Base-by-base conservation (phyloP, 2,797 vertebrate genomes). In the Emys orbicularis region DNA sequence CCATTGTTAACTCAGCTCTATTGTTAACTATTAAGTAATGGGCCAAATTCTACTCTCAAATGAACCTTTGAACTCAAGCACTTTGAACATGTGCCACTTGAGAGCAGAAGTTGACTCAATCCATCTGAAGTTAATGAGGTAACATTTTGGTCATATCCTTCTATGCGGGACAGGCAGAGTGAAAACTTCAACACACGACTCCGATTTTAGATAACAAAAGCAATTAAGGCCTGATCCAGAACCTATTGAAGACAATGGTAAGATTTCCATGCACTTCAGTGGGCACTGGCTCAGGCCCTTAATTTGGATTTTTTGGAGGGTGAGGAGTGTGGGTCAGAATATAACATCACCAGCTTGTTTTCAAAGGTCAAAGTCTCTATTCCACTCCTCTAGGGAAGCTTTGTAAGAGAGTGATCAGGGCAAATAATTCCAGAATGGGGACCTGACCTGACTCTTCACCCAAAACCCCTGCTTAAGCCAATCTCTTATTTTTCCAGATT, bases 161-260 rank as follows among this genome's bases (percentile, higher is more conserved):
- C 82, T 96, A 68, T 93, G 74, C 76, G 88, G 54, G 90, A 95
- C 94, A 96, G 85, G 87, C 88, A 81, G 89, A 96, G 95, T 95
- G 94, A 96, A 97, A 96, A 97, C 94, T 97, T 96, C 94, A 97
- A 96, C 93, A 3, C 41, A 19, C 34, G 89, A 94, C 94, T 16
- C 94, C 85, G 88, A 95, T 87, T 82, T 90, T 96, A 94, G 96
- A 95, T 91, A 84, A 56, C 92, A 90, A 81, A 84, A 80, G 86
- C 96, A 97, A 95, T 96, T 96, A 95, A 94, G 94, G 91, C 82
- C 93, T 89, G 94, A 95, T 95, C 96, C 94, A 97, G 93, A 97
- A 94, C 4, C 52, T 96, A 94, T 95, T 95, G 96, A 97, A 97
- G 96, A 88, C 89, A 96, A 95, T 92, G 89, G 96, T 96, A 97